A percentile compares a stretch with the other conserved stretches of the same genome.
These are phyloP conservation scores for Corydoras maculifer DNA, from an alignment of 2,113 vertebrate species.

Conservation along the genomic window DNA sequence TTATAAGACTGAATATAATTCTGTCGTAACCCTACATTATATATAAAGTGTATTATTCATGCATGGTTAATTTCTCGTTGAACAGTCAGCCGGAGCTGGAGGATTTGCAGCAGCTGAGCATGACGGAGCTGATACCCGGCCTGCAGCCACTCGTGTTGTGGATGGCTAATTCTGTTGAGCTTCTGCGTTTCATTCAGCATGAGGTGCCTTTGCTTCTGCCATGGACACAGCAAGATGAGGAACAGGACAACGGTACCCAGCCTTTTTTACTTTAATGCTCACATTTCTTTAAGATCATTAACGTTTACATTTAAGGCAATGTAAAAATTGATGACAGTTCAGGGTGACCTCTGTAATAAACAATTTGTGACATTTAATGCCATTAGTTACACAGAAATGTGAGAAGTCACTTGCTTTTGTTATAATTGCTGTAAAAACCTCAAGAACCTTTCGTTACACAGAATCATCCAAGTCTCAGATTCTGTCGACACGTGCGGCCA, in stretches of 20 bases:
- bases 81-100: constrained; percentile 31
- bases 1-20: no score
- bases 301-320: no score
- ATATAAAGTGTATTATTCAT: no score
- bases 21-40: no score
- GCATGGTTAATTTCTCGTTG: no score
- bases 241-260: constrained; percentile 29
- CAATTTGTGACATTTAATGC: no score
- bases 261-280: neutral
- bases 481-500: constrained; percentile 55
- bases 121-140: constrained; percentile 56
- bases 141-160: constrained; percentile 64
- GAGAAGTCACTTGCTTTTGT: no score
- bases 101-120: constrained; percentile 36
- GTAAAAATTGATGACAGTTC: no score
- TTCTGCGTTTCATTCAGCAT: constrained; percentile 71
- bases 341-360: no score
- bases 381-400: no score
- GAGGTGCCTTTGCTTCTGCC: constrained; percentile 64
- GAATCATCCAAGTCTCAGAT: constrained; percentile 56
- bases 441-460: constrained; percentile 24
- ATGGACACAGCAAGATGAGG: constrained; percentile 50
- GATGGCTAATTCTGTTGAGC: constrained; percentile 73
- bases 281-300: no score
- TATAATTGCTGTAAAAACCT: no score